These are phyloP conservation scores for Pteronotus mesoamericanus DNA, from an alignment of 2,797 vertebrate species.

Conservation along the genomic window DNA sequence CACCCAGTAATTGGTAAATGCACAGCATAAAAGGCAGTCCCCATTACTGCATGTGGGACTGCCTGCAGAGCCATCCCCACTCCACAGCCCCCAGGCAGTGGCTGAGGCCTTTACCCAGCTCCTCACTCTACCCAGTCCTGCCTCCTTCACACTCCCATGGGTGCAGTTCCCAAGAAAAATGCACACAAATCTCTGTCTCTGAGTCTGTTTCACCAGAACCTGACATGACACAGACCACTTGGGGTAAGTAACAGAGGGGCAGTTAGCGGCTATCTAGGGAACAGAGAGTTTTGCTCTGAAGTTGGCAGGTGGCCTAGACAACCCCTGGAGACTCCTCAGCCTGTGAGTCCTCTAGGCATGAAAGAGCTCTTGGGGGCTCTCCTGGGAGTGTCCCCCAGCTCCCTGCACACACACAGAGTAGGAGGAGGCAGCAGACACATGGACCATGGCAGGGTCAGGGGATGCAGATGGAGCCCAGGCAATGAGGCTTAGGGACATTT, in stretches of 20 bases:
- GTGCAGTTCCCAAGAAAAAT: background rate
- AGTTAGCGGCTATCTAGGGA: background rate
- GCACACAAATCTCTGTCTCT: background rate
- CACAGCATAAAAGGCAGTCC: background rate
- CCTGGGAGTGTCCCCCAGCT: background rate
- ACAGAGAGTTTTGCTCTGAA: background rate
- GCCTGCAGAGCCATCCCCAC: background rate
- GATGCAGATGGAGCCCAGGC: background rate
- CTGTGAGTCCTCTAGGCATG: background rate
- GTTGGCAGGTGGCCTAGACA: background rate
- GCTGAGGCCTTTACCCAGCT: background rate
- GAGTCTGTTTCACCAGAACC: background rate
- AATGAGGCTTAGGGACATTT: background rate
- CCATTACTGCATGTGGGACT: rapidly evolving
- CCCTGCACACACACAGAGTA: background rate
- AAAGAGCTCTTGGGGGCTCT: background rate
- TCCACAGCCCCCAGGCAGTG: too few species aligned
- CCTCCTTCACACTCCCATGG: background rate
- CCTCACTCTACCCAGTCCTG: background rate
- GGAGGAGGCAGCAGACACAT: background rate
- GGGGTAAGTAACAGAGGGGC: background rate
- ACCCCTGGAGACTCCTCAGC: background rate
- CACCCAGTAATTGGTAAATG: background rate
- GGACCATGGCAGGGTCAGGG: background rate
- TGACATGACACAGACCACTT: background rate